These are phyloP conservation scores for Chionoecetes opilio DNA, from an alignment of 1,140 invertebrate genomes.

Conservation along the genomic window DNA sequence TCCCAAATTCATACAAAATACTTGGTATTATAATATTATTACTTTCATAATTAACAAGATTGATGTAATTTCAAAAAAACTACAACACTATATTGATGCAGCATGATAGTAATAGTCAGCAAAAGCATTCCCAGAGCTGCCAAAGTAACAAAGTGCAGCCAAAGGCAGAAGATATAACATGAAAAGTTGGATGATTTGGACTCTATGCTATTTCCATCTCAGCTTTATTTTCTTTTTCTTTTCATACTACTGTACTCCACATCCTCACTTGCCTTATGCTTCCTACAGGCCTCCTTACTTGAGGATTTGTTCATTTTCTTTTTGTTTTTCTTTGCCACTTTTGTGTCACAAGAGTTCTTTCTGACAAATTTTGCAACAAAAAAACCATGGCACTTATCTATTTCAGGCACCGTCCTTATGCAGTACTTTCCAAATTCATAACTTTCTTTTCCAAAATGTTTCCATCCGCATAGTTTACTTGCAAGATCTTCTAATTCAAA, in stretches of 20 bases:
- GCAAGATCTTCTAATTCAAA: slow-evolving; percentile 79
- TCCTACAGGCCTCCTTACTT: no score
- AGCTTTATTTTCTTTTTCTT: slow-evolving; percentile 22
- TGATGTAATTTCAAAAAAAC: no score
- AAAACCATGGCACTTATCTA: slow-evolving; percentile 95
- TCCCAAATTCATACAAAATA: no score
- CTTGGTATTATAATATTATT: no score
- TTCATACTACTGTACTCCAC: background rate
- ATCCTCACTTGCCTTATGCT: background rate
- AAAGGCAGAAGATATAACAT: no score
- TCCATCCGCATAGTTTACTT: slow-evolving; percentile 63
- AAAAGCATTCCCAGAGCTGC: no score
- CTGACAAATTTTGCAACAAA: slow-evolving; percentile 94
- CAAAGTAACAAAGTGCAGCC: no score
- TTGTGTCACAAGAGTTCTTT: background rate
- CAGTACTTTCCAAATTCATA: slow-evolving; percentile 89
- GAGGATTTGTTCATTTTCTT: background rate
- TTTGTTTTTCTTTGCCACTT: background rate
- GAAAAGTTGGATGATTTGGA: no score
- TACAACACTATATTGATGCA: no score
- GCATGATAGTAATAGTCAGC: no score
- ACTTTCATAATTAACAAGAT: no score
- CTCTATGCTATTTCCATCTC: no score
- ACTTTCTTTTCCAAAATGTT: slow-evolving; percentile 82
- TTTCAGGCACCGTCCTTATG: slow-evolving; percentile 89